Conservation (phyloP, 2,888 invertebrate species). For the Sipha maydis region DNA sequence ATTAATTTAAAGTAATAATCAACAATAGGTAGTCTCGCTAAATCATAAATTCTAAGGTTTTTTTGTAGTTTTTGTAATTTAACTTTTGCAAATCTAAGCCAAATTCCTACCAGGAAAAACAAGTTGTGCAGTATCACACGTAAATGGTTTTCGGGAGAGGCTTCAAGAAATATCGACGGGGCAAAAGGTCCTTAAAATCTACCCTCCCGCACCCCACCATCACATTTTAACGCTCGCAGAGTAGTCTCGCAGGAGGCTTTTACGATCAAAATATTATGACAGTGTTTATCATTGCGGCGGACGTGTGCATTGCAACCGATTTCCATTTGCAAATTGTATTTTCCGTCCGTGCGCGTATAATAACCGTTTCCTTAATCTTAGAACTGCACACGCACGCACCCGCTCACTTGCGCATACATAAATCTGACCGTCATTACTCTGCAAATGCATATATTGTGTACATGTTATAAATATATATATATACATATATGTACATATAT, state of each 20-base stretch:
- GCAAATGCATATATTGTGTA: background rate
- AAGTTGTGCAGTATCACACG: too few relatives aligned
- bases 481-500: background rate
- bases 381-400: background rate
- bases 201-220: too few relatives aligned
- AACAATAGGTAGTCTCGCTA: too few relatives aligned
- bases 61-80: too few relatives aligned
- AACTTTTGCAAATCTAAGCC: too few relatives aligned
- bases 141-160: too few relatives aligned
- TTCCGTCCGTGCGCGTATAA: background rate
- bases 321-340: constrained; percentile 46
- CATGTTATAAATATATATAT: background rate
- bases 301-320: background rate
- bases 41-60: too few relatives aligned
- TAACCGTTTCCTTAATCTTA: constrained; percentile 14
- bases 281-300: background rate
- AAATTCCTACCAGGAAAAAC: too few relatives aligned
- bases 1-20: too few relatives aligned
- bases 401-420: background rate
- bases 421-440: constrained; percentile 1
- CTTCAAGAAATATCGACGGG: too few relatives aligned
- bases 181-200: too few relatives aligned
- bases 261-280: background rate
- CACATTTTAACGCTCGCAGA: too few relatives aligned
- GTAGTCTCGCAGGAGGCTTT: background rate